A percentile compares a stretch with the other conserved stretches of the same genome.
phyloP scores from a whole-genome alignment of 2,888 invertebrate genomes.

The Branchinecta sandiegonensis region DNA sequence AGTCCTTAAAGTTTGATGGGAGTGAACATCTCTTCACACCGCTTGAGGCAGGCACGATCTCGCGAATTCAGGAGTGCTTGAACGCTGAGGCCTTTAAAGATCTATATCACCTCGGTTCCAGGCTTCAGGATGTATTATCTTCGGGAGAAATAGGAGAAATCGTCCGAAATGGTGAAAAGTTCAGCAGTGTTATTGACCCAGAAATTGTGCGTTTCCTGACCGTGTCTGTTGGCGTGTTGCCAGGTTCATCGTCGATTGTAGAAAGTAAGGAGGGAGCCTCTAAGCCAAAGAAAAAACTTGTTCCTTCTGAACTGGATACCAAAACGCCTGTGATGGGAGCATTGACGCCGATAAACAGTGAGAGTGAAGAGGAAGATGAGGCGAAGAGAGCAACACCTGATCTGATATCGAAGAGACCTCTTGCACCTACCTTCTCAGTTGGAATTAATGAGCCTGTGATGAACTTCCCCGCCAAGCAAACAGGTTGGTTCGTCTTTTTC shows the following conservation, averaged over 20 bases:
- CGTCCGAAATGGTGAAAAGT: conserved; percentile 31
- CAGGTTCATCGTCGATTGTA: conserved; percentile 5
- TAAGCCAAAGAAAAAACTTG: background rate
- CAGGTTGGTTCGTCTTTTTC: too few relatives aligned
- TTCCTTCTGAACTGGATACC: background rate
- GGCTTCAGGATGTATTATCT: conserved; percentile 32
- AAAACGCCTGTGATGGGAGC: background rate
- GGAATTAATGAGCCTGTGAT: too few relatives aligned
- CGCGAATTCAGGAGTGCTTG: conserved; percentile 29
- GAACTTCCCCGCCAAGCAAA: too few relatives aligned
- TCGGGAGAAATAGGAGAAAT: conserved; percentile 32
- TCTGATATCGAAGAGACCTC: background rate
- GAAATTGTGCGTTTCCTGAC: conserved; percentile 31
- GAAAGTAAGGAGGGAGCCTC: conserved; percentile 28
- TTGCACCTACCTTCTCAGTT: background rate
- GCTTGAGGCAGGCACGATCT: conserved; percentile 27
- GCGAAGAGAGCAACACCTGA: background rate
- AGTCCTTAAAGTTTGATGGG: background rate
- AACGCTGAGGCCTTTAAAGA: conserved; percentile 31
- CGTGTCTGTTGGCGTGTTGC: conserved; percentile 27
- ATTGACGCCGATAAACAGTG: background rate
- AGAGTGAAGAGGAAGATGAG: background rate
- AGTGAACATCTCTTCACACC: conserved; percentile 17
- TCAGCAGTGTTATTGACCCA: conserved; percentile 30
- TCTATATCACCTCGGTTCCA: conserved; percentile 31